Percentiles rank a stretch among this genome's conserved stretches.
These are phyloP conservation scores for Hippocampus guttulatus DNA, from an alignment of 2,113 vertebrate genomes.

Conservation along the genomic window DNA sequence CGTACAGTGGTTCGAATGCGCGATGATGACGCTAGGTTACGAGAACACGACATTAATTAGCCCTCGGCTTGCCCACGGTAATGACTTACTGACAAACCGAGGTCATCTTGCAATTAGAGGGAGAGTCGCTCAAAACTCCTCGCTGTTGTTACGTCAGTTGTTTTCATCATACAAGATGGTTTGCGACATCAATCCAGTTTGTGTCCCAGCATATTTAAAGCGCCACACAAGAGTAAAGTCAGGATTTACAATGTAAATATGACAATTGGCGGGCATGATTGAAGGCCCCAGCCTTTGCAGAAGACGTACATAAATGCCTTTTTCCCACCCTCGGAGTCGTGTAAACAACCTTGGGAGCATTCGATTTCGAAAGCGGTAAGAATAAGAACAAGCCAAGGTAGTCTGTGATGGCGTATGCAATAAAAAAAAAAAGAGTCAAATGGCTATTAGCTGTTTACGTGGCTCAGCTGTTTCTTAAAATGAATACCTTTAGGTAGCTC, in stretches of 20 bases:
- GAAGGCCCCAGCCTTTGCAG: background rate
- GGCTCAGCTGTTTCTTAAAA: background rate
- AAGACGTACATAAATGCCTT: background rate
- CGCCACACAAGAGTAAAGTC: background rate
- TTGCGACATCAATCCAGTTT: background rate
- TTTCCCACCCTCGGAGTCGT: background rate
- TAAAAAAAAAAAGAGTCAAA: background rate
- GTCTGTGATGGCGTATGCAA: background rate
- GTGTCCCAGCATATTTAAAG: background rate
- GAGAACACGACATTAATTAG: slow-evolving; percentile 4
- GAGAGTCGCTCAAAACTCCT: background rate
- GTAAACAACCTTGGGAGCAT: background rate
- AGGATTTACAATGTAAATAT: background rate
- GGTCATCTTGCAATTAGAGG: background rate
- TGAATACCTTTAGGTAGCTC: background rate
- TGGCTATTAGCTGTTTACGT: background rate
- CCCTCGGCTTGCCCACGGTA: background rate
- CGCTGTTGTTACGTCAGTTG: background rate
- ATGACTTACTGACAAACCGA: slow-evolving; percentile 3
- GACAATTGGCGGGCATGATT: background rate
- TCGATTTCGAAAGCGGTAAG: background rate
- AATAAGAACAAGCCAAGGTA: background rate
- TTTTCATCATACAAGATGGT: background rate
- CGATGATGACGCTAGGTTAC: background rate
- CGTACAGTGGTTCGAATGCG: background rate